These are phyloP conservation scores for Choreutis nemorana DNA, from an alignment of 2,888 invertebrate genomes.

Conservation along the genomic window DNA sequence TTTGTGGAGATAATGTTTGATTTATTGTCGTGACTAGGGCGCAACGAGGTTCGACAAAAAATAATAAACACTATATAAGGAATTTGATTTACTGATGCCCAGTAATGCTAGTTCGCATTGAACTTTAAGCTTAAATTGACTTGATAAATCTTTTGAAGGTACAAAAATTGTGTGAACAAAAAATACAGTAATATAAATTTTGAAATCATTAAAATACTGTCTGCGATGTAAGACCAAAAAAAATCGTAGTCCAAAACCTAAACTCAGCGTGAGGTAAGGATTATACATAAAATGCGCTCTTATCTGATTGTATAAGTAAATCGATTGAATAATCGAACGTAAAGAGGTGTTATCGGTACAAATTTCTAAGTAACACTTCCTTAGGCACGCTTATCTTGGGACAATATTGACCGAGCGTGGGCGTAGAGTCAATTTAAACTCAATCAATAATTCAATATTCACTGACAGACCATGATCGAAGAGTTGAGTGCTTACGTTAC, in stretches of 20 bases:
- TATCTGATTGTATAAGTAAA: slow-evolving; percentile 8
- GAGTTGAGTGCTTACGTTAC: slow-evolving; percentile 1
- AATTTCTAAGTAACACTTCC: slow-evolving; percentile 56
- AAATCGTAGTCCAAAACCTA: too few relatives aligned
- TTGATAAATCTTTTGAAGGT: too few relatives aligned
- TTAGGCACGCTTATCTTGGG: slow-evolving; percentile 33
- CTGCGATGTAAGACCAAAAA: too few relatives aligned
- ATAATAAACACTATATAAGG: too few relatives aligned
- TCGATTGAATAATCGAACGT: slow-evolving; percentile 25
- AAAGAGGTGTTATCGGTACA: slow-evolving; percentile 43
- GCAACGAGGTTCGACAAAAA: slow-evolving; percentile 1
- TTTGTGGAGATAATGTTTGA: slow-evolving; percentile 20
- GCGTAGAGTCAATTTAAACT: slow-evolving; percentile 42
- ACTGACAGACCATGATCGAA: slow-evolving; percentile 4
- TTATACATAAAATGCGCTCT: too few relatives aligned
- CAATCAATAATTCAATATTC: slow-evolving; percentile 43
- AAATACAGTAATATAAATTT: too few relatives aligned
- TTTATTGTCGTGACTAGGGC: slow-evolving; percentile 15
- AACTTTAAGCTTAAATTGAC: too few relatives aligned
- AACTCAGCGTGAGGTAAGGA: too few relatives aligned
- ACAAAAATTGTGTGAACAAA: too few relatives aligned
- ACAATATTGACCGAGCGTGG: slow-evolving; percentile 59
- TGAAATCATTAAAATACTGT: too few relatives aligned
- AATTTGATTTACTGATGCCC: too few relatives aligned
- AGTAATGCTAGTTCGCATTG: too few relatives aligned